Base-by-base conservation (phyloP, 2,113 vertebrate species). In the Phalacrocorax brasilianus region DNA sequence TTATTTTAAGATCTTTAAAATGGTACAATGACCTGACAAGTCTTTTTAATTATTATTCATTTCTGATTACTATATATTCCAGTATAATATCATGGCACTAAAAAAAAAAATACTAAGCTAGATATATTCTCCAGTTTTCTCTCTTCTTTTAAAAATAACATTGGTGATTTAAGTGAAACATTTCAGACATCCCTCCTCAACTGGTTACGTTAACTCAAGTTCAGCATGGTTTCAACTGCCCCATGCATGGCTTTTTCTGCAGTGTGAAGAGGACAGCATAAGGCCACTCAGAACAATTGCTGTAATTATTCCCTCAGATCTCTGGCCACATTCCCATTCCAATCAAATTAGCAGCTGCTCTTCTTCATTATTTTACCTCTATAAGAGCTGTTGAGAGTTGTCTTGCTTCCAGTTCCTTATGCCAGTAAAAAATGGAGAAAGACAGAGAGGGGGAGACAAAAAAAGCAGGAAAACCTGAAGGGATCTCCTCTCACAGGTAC, bases 321-420 rank as follows among this genome's bases (percentile, higher is more conserved):
- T 97, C 50, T 88, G 83, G 85, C 62, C 82, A 65, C 63, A 50
- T 95, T 97, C 80, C 77, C 74, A 79, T 86, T 93, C 95, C 80
- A 93, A 86, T 89, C 74, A 83, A 97, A 85, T 96, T 87, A 97
- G 68, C 80, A 96, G 38, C 74, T 95, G 86, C 38, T 91, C 58
- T 44, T 95, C 78, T 61, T 88, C 44, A 72, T 85, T 93, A 26
- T 90, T 88, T 53, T 85, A 73, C 56, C 24, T 92, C 66, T 91
- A 42, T 6, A 73, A 77, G 53, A 76, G 50, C 80, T 66, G 47
- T 47, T 38, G 27, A 86, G 27, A 86, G 68, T 50, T 86, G 30
- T 89, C 42, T 58, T 88, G 38, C 59, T 96, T 93, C 81, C 71
- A 87, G 79, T 81, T 81, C 49, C 49, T 89, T 38, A 80, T 26